These are phyloP conservation scores for Encarsia formosa DNA, from an alignment of 2,888 invertebrate species.

Conservation along the genomic window DNA sequence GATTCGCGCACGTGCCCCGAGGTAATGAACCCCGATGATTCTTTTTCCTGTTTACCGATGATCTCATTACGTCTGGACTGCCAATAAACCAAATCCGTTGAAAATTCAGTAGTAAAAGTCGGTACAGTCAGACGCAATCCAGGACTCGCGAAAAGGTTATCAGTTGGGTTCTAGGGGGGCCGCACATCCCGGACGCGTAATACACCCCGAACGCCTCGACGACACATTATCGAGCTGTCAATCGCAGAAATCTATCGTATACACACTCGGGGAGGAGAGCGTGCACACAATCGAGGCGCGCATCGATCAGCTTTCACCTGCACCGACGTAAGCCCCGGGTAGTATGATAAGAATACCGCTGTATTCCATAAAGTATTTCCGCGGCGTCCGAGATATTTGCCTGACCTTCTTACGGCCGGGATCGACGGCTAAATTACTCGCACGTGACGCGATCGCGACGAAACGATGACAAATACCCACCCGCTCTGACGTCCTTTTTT, in stretches of 20 bases:
- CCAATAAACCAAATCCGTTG: too few relatives aligned
- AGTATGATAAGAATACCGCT: conserved; percentile 4
- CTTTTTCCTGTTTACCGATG: not conserved
- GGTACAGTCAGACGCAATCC: not conserved
- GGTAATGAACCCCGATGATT: not conserved
- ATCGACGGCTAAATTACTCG: conserved; percentile 13
- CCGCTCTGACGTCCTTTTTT: too few relatives aligned
- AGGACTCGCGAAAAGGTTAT: too few relatives aligned
- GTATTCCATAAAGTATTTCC: too few relatives aligned
- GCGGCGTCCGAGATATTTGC: too few relatives aligned
- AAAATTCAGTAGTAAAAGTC: too few relatives aligned
- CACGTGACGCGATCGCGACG: conserved; percentile 10
- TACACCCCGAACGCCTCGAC: conserved; percentile 2
- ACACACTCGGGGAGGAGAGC: not conserved
- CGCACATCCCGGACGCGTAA: not conserved
- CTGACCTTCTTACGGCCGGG: not conserved
- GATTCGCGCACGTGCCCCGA: not conserved
- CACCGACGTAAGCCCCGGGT: conserved; percentile 25
- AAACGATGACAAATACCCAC: conserved; percentile 17
- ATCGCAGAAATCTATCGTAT: conserved; percentile 11
- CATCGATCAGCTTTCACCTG: too few relatives aligned
- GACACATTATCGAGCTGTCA: conserved; percentile 16
- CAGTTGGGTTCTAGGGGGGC: too few relatives aligned
- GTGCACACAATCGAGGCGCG: not conserved
- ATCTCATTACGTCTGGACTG: too few relatives aligned